phyloP scores from a whole-genome alignment of 1,140 invertebrate genomes.

The Neodiprion pinetum region DNA sequence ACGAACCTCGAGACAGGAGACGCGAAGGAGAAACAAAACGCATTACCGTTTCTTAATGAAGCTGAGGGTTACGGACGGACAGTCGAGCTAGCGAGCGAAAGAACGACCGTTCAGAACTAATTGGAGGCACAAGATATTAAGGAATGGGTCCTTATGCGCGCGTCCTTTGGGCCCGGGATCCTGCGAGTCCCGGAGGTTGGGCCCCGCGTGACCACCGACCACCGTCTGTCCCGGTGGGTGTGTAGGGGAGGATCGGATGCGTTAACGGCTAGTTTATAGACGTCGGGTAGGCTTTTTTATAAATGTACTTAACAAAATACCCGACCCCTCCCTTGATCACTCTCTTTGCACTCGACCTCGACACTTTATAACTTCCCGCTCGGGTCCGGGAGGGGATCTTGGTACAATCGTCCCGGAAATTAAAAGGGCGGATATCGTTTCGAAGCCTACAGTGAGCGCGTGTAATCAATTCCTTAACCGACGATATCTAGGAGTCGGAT shows the following conservation, averaged over 20 bases:
- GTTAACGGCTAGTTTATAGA: conserved; percentile 35
- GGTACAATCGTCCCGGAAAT: no score
- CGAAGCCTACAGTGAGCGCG: no score
- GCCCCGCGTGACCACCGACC: not conserved
- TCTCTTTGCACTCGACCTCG: not conserved
- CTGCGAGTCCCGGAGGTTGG: not conserved
- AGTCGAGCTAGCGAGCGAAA: conserved; percentile 20
- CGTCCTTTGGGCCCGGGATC: not conserved
- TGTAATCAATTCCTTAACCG: no score
- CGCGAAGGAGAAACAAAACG: conserved; percentile 57
- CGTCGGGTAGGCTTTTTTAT: not conserved
- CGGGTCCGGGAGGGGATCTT: no score
- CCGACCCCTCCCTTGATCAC: not conserved
- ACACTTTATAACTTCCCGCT: no score
- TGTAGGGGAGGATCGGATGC: conserved; percentile 28
- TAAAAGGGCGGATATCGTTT: no score
- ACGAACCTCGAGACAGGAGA: conserved; percentile 32
- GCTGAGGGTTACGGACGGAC: conserved; percentile 48
- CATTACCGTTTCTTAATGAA: conserved; percentile 63
- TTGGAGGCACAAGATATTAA: conserved; percentile 56
- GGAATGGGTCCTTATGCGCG: conserved; percentile 21
- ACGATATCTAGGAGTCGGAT: no score
- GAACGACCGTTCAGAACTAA: conserved; percentile 50
- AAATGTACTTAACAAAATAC: not conserved
- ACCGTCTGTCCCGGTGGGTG: conserved; percentile 24